phyloP scores from a whole-genome alignment of 2,888 invertebrate genomes.

The Gymnosoma rotundatum region DNA sequence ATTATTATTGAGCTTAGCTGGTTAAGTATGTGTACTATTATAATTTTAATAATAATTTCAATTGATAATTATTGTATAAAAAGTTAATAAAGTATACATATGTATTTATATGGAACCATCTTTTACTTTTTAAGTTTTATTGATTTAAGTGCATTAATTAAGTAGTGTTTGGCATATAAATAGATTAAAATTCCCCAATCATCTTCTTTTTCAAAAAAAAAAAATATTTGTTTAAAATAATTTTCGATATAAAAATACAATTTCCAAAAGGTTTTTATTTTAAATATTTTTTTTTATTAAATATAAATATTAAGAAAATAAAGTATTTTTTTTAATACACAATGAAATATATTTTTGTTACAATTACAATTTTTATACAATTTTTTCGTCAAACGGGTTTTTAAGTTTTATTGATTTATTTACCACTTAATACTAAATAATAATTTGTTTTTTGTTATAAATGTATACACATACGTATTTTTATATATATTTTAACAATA shows the following conservation, averaged over 20 bases:
- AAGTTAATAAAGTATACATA: constrained; percentile 34
- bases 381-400: constrained; percentile 25
- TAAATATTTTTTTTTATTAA: constrained; percentile 3
- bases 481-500: constrained; percentile 3
- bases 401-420: constrained; percentile 16
- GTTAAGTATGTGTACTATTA: constrained; percentile 36
- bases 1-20: constrained; percentile 56
- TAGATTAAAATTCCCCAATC: constrained; percentile 24
- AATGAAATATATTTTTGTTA: constrained; percentile 17
- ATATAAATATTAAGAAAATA: constrained; percentile 65
- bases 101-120: constrained; percentile 49
- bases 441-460: constrained; percentile 36
- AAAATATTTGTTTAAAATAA: no score
- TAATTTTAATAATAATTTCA: constrained; percentile 43
- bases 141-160: constrained; percentile 48
- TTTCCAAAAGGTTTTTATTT: constrained; percentile 50
- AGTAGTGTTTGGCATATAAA: constrained; percentile 55
- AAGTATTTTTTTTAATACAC: constrained; percentile 36
- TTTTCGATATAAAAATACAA: constrained; percentile 58
- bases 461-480: constrained; percentile 28
- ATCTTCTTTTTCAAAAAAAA: constrained; percentile 47
- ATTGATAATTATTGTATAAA: constrained; percentile 47
- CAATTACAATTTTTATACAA: constrained; percentile 11
- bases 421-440: constrained; percentile 55
- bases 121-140: constrained; percentile 29